Evolutionary conservation across 2,797 vertebrate genomes (phyloP).

Genomic region (Podargus strigoides): DNA sequence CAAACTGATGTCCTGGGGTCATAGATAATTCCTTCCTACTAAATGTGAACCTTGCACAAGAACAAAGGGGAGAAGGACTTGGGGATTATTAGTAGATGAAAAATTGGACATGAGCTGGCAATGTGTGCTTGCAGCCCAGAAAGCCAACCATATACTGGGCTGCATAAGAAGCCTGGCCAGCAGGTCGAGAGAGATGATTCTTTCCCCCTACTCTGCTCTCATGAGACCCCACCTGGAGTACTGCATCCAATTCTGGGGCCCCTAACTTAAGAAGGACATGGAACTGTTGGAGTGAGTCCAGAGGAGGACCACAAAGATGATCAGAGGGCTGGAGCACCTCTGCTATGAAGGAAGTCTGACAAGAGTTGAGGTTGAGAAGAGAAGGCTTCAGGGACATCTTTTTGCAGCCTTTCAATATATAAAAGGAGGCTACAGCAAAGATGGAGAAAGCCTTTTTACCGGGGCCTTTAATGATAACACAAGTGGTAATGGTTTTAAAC

Average conservation of each 20-base stretch:
- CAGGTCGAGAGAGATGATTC: background rate
- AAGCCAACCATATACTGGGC: background rate
- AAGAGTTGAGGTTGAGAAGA: background rate
- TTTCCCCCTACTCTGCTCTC: background rate
- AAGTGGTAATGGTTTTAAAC: background rate
- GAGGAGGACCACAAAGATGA: background rate
- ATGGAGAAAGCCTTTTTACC: background rate
- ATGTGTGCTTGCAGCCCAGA: background rate
- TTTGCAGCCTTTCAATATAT: background rate
- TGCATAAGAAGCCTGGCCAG: rapidly evolving
- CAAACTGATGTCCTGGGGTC: background rate
- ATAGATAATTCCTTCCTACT: background rate
- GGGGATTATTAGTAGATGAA: background rate
- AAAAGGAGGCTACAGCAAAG: background rate
- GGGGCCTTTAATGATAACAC: background rate
- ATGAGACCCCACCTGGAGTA: background rate
- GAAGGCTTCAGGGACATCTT: background rate
- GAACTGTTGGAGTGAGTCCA: background rate
- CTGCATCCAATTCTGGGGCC: background rate
- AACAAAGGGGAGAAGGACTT: background rate
- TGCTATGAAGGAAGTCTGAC: background rate
- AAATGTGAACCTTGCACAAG: background rate
- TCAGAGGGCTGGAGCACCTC: background rate
- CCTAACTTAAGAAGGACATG: background rate
- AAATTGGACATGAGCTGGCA: background rate